Evolutionary conservation across 2,888 invertebrate genomes (phyloP).

Genomic region (Pantelozetes paolii): DNA sequence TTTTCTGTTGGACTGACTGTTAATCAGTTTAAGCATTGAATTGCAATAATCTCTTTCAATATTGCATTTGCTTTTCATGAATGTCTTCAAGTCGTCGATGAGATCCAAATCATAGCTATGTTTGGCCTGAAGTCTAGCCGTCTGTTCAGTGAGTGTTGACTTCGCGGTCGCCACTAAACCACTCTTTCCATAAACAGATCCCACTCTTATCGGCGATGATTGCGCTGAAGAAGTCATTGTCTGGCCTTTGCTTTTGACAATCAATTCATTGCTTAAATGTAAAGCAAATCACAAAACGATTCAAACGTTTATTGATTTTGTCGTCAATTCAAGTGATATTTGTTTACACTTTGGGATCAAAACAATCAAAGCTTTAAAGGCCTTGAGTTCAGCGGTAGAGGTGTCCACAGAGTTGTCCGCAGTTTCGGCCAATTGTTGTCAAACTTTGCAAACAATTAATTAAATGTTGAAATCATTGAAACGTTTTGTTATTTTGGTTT

Average conservation of each 20-base stretch:
- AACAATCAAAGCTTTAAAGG: no score
- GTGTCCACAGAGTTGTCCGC: no score
- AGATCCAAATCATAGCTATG: conserved; percentile 47
- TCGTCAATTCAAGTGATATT: no score
- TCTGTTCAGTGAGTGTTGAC: conserved; percentile 43
- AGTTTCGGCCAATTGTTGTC: no score
- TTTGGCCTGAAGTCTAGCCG: conserved; percentile 44
- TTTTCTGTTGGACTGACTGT: conserved; percentile 39
- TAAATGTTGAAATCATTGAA: no score
- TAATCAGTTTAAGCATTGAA: conserved; percentile 56
- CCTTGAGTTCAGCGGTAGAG: no score
- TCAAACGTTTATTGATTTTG: no score
- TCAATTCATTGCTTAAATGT: no score
- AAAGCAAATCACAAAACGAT: no score
- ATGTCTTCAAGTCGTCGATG: conserved; percentile 57
- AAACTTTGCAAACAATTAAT: no score
- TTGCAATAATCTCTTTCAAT: conserved; percentile 93
- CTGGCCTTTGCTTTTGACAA: background rate
- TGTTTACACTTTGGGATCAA: no score
- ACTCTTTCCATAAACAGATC: conserved; percentile 36
- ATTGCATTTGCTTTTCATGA: conserved; percentile 81
- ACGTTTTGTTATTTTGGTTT: no score
- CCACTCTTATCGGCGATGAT: conserved; percentile 19
- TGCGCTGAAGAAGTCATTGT: conserved; percentile 9
- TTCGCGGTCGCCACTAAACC: conserved; percentile 38